These are phyloP conservation scores for Volucella bombylans DNA, from an alignment of 2,888 invertebrate genomes.

Conservation along the genomic window DNA sequence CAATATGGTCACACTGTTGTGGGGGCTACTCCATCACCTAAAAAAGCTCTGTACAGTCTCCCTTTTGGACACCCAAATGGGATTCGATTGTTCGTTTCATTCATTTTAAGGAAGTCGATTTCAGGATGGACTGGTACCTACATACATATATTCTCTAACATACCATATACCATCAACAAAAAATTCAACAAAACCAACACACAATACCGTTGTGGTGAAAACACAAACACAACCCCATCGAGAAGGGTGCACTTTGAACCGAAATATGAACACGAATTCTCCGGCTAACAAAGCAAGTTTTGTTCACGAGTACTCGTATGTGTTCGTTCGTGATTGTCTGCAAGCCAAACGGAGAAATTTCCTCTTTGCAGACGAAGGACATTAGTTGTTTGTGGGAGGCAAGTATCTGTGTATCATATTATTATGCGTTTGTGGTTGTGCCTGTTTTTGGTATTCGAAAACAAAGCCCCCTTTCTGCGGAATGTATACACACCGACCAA, in stretches of 20 bases:
- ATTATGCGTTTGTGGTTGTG: constrained; percentile 2
- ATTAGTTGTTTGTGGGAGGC: background rate
- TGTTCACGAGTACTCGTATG: constrained; percentile 9
- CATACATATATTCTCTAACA: too few relatives aligned
- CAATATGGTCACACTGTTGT: background rate
- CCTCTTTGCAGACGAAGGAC: constrained; percentile 49
- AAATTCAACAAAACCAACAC: constrained; percentile 24
- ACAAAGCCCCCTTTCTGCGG: background rate
- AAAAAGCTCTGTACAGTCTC: constrained; percentile 35
- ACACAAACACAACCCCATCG: background rate
- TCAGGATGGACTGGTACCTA: background rate
- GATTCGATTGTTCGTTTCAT: constrained; percentile 56
- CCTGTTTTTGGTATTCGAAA: constrained; percentile 4
- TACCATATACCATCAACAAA: background rate
- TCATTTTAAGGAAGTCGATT: constrained; percentile 33
- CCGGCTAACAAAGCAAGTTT: background rate
- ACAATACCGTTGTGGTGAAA: constrained; percentile 42
- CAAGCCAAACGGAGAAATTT: constrained; percentile 39
- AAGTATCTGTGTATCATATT: background rate
- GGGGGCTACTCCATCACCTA: constrained; percentile 18
- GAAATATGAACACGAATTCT: constrained; percentile 35
- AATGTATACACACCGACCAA: constrained; percentile 23
- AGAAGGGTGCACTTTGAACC: constrained; percentile 1
- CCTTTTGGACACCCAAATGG: constrained; percentile 41
- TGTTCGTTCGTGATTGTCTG: constrained; percentile 28